Evolutionary conservation across 53 echinoderm and acorn worm genomes (phyloP).

Genomic region (Patiria pectinifera): DNA sequence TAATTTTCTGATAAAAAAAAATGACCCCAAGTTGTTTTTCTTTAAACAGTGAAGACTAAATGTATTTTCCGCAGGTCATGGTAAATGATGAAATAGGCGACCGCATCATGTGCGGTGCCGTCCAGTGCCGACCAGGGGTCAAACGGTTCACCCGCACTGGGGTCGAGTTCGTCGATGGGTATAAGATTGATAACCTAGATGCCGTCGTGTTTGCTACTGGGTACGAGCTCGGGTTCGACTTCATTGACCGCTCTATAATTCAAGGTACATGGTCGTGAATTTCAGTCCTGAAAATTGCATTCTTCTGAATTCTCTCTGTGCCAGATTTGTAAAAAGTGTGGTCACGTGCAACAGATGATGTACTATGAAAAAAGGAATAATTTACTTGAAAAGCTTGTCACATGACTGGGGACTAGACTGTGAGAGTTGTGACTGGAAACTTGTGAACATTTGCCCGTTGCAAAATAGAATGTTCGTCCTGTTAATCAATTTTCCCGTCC

Average conservation of each 20-base stretch:
- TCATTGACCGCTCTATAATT: conserved; percentile 79
- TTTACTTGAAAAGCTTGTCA: too few relatives aligned
- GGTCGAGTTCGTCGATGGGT: conserved; percentile 85
- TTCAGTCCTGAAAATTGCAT: neutral
- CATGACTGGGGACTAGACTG: too few relatives aligned
- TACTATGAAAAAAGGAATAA: too few relatives aligned
- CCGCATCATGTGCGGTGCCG: conserved; percentile 81
- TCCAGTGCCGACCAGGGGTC: conserved; percentile 79
- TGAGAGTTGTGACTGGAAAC: too few relatives aligned
- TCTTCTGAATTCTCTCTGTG: too few relatives aligned
- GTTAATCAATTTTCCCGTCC: too few relatives aligned
- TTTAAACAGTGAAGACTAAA: neutral
- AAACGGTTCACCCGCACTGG: conserved; percentile 80
- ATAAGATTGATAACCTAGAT: conserved; percentile 73
- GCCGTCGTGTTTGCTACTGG: conserved; percentile 92
- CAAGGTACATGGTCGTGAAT: conserved; percentile 58
- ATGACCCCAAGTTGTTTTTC: neutral
- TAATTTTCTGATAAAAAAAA: too few relatives aligned
- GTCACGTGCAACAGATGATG: too few relatives aligned
- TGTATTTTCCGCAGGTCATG: conserved; percentile 65
- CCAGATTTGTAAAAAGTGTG: too few relatives aligned
- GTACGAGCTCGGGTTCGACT: conserved; percentile 77
- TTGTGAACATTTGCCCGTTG: too few relatives aligned
- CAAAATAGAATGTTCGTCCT: too few relatives aligned
- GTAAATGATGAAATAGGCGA: conserved; percentile 83